These are phyloP conservation scores for Campoplex nolae DNA, from an alignment of 2,888 invertebrate genomes.

Conservation along the genomic window DNA sequence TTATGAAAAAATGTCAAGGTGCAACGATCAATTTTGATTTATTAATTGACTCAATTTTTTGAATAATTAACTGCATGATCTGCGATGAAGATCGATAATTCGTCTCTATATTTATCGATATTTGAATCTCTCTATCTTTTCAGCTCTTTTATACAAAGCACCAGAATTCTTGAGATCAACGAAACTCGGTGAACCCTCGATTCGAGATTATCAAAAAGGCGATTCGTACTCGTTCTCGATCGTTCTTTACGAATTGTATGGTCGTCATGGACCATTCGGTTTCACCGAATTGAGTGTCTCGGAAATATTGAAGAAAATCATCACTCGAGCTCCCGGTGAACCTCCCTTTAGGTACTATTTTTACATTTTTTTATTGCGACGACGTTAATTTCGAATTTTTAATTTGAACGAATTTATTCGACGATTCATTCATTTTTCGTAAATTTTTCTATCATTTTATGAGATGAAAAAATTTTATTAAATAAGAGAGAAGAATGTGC, in stretches of 20 bases:
- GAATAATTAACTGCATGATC: neutral
- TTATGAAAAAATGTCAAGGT: constrained; percentile 91
- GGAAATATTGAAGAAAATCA: constrained; percentile 88
- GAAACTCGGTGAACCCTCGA: constrained; percentile 74
- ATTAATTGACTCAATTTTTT: neutral
- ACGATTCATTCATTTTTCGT: too few species aligned
- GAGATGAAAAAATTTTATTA: too few species aligned
- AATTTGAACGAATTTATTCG: too few species aligned
- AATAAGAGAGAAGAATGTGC: too few species aligned
- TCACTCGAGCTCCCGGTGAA: constrained; percentile 85
- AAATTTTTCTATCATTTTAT: too few species aligned
- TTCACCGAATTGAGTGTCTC: constrained; percentile 88
- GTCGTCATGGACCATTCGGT: constrained; percentile 94
- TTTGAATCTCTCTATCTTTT: neutral
- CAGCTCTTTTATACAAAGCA: constrained; percentile 91
- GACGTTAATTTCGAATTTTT: neutral
- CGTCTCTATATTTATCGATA: neutral
- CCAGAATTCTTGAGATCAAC: constrained; percentile 89
- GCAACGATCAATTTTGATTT: constrained; percentile 76
- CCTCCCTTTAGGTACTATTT: constrained; percentile 70
- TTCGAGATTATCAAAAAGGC: constrained; percentile 88
- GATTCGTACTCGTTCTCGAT: constrained; percentile 95
- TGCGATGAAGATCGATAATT: neutral
- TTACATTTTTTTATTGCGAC: neutral
- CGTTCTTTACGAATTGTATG: constrained; percentile 94